These are phyloP conservation scores for Bombus ignitus DNA, from an alignment of 1,140 invertebrate species.

Conservation along the genomic window DNA sequence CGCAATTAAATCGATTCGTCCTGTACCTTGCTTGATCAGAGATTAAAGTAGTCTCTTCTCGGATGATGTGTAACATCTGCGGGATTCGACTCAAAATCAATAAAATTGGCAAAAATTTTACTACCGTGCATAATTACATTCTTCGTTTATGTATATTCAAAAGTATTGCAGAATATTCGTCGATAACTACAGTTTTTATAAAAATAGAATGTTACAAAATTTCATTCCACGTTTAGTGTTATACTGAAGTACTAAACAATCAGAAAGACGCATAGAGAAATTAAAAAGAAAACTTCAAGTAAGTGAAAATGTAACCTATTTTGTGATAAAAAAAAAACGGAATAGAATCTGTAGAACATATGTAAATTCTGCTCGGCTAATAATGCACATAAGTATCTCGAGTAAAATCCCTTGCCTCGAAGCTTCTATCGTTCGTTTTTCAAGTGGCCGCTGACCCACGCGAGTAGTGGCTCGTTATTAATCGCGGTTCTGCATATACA, in stretches of 20 bases:
- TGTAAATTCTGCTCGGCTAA: neutral
- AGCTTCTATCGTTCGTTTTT: neutral
- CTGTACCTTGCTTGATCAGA: neutral
- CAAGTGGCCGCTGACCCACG: conserved; percentile 14
- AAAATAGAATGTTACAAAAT: too few relatives aligned
- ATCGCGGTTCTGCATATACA: conserved; percentile 14
- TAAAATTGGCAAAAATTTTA: neutral
- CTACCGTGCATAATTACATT: too few relatives aligned
- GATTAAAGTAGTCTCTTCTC: neutral
- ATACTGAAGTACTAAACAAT: too few relatives aligned
- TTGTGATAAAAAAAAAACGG: too few relatives aligned
- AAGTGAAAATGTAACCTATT: too few relatives aligned
- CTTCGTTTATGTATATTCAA: neutral
- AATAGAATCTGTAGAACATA: neutral
- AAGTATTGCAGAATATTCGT: neutral
- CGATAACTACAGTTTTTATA: neutral
- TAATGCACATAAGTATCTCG: neutral
- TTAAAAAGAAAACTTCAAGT: too few relatives aligned
- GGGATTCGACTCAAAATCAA: neutral
- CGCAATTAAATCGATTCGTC: conserved; percentile 37
- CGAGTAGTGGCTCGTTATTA: conserved; percentile 29
- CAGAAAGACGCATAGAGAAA: too few relatives aligned
- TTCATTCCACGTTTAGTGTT: neutral
- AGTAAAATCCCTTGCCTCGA: neutral
- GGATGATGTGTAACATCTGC: neutral